These are phyloP conservation scores for Helicoverpa assulta DNA, from an alignment of 2,888 invertebrate species.

Conservation along the genomic window DNA sequence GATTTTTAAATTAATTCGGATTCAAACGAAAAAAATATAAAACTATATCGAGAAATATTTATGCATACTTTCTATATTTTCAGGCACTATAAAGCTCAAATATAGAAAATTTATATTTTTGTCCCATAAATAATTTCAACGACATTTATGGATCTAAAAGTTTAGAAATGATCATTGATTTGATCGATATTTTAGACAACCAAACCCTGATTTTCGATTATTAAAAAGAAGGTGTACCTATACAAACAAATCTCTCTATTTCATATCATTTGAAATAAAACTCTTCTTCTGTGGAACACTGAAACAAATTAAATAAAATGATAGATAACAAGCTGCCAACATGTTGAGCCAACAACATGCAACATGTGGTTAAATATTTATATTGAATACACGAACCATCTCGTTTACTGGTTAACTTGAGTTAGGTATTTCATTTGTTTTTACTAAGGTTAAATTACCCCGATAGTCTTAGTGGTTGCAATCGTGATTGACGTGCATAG, in stretches of 20 bases:
- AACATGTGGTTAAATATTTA: slow-evolving; percentile 44
- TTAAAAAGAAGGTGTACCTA: too few relatives aligned
- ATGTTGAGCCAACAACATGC: slow-evolving; percentile 27
- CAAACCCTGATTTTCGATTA: too few relatives aligned
- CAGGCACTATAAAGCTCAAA: background rate
- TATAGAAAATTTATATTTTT: background rate
- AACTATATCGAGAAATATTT: background rate
- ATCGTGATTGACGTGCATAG: too few relatives aligned
- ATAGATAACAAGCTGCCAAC: slow-evolving; percentile 10
- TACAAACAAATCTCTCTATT: background rate
- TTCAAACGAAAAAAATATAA: background rate
- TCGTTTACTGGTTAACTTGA: background rate
- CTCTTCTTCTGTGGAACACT: background rate
- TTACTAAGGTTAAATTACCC: too few relatives aligned
- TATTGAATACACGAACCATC: slow-evolving; percentile 10
- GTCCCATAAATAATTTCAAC: too few relatives aligned
- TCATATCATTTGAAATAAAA: background rate
- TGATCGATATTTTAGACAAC: too few relatives aligned
- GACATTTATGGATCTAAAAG: too few relatives aligned
- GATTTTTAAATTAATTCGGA: too few relatives aligned
- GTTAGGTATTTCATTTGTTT: too few relatives aligned
- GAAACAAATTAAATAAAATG: slow-evolving; percentile 28
- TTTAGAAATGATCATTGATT: too few relatives aligned
- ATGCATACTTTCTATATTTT: background rate
- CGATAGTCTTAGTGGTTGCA: too few relatives aligned